Evolutionary conservation across 1,140 invertebrate genomes (phyloP).

Genomic region (Camponotus vicinus): DNA sequence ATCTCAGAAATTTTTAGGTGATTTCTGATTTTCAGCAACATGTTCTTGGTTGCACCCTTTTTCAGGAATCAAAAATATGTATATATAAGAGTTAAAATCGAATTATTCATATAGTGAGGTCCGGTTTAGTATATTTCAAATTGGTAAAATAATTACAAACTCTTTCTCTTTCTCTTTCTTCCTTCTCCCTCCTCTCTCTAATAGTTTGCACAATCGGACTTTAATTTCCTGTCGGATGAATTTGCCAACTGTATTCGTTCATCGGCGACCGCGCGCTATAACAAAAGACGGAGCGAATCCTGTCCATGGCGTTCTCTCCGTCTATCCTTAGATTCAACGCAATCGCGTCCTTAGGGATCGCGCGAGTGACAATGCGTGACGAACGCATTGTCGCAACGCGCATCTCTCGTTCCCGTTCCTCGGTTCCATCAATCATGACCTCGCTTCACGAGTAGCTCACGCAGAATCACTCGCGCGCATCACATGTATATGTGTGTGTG

Average conservation of each 20-base stretch:
- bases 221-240: slow-evolving; percentile 45
- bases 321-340: slow-evolving; percentile 43
- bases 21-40: background rate
- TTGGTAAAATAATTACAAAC: slow-evolving; percentile 29
- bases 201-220: slow-evolving; percentile 13
- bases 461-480: background rate
- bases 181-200: background rate
- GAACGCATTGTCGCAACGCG: slow-evolving; percentile 66
- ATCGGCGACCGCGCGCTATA: background rate
- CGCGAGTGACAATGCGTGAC: slow-evolving; percentile 37
- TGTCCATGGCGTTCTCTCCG: slow-evolving; percentile 18
- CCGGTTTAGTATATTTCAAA: background rate
- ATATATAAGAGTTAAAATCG: background rate
- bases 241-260: background rate
- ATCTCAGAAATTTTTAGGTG: background rate
- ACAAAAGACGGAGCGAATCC: slow-evolving; percentile 19
- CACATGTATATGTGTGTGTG: background rate
- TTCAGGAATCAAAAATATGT: background rate
- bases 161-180: background rate
- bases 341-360: slow-evolving; percentile 41
- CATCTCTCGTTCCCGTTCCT: slow-evolving; percentile 24
- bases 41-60: background rate
- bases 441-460: slow-evolving; percentile 48
- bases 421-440: slow-evolving; percentile 63
- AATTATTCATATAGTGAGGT: background rate